Base-by-base conservation (phyloP, 2,113 vertebrate species). In the Brachyhypopomus gauderio region DNA sequence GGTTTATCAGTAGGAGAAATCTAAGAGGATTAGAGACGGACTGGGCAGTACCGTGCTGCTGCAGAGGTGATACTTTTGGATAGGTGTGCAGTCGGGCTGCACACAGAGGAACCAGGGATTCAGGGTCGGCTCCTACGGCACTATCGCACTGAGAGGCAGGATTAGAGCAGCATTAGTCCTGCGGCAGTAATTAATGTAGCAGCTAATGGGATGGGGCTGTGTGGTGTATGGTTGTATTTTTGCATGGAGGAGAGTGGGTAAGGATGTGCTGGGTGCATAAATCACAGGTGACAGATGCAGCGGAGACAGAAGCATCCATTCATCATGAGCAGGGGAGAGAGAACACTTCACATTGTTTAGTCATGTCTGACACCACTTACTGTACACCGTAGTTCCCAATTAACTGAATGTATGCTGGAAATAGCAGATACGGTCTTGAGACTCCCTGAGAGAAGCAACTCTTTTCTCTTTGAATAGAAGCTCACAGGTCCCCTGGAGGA, bases 231-330 rank as follows among this genome's bases (percentile, higher is more conserved):
- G 3, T 25, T 59, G 27, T 38, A 7, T 34, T 78, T 48, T 72
- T 71, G 62, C 60, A 83, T 85, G 70, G 83, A 80, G 27, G n/a
- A 60, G 41, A 75, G 74, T 6, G 25, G 16, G 82, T 79, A 85
- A 86, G 86, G 85, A 86, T 71, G 85, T 59, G 45, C 81, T 67
- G 77, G 91, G 83, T 89, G 71, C 87, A 93, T 92, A 91, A 91
- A 91, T 94, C 91, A 93, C 58, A 19, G 27, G 14, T 90, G 89
- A 92, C 90, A 91, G 88, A 82, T 84, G 75, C 75, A 89, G 90
- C 77, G 83, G 85, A 85, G 22, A 41, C 75, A 71, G 63, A 63
- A 72, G 83, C 87, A 86, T 85, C 78, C 83, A 88, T 88, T 86
- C 84, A 88, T 85, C 75, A 63, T 52, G 62, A 86, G 67, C 78